These are phyloP conservation scores for Torymus aiolomorphi DNA, from an alignment of 2,888 invertebrate genomes.

Conservation along the genomic window DNA sequence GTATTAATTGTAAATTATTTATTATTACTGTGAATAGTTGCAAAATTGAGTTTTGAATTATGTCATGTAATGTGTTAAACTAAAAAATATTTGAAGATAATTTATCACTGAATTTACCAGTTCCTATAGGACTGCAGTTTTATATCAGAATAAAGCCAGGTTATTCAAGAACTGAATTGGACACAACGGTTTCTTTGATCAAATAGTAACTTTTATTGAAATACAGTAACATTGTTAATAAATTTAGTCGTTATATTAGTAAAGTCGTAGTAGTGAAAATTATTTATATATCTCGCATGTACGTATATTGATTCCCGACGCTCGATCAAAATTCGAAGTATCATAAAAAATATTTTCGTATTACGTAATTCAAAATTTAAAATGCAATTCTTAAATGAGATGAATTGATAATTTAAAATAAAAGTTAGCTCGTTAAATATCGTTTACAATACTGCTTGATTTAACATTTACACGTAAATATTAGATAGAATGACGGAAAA, in stretches of 20 bases:
- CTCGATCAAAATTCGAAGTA: slow-evolving; percentile 22
- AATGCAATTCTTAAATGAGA: slow-evolving; percentile 13
- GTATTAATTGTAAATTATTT: too few relatives aligned
- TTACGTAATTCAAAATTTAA: slow-evolving; percentile 28
- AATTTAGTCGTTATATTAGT: slow-evolving; percentile 63
- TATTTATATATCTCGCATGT: slow-evolving; percentile 55
- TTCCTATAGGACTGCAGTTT: too few relatives aligned
- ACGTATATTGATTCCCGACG: slow-evolving; percentile 32
- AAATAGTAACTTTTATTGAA: slow-evolving; percentile 74
- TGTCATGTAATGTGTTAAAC: too few relatives aligned
- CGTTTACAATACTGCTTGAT: slow-evolving; percentile 45
- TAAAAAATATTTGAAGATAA: too few relatives aligned
- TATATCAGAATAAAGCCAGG: slow-evolving; percentile 59
- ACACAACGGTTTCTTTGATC: slow-evolving; percentile 72
- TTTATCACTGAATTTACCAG: too few relatives aligned
- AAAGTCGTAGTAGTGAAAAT: slow-evolving; percentile 31
- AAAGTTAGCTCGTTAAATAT: slow-evolving; percentile 30
- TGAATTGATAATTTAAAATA: slow-evolving; percentile 22
- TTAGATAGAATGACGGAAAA: slow-evolving; percentile 20
- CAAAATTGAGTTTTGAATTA: too few relatives aligned
- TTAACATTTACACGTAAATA: slow-evolving; percentile 24
- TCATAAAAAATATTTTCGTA: slow-evolving; percentile 30
- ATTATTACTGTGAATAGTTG: too few relatives aligned
- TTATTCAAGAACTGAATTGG: slow-evolving; percentile 70
- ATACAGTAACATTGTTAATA: slow-evolving; percentile 71